Evolutionary conservation across 2,113 vertebrate genomes (phyloP).

Genomic region (Mobula hypostoma): DNA sequence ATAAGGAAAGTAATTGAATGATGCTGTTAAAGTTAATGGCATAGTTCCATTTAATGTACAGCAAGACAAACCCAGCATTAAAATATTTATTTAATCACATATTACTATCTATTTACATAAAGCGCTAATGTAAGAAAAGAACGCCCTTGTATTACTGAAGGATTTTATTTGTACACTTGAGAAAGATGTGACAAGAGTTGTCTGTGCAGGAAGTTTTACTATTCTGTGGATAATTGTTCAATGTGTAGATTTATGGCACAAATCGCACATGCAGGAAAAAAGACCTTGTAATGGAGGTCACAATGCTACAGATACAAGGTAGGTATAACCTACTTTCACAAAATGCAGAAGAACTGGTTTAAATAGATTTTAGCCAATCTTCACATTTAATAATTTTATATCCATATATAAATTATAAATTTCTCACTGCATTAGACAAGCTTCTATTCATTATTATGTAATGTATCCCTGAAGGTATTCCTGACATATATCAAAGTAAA

Average conservation of each 20-base stretch:
- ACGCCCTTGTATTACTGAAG: background rate
- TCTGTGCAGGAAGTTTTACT: background rate
- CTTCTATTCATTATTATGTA: constrained; percentile 33
- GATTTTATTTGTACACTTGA: background rate
- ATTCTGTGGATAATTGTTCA: constrained; percentile 23
- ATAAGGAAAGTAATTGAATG: constrained; percentile 37
- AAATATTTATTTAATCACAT: constrained; percentile 33
- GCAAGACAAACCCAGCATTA: constrained; percentile 20
- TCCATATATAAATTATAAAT: constrained; percentile 23
- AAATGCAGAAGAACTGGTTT: constrained; percentile 3
- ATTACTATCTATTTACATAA: background rate
- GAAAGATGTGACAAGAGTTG: background rate
- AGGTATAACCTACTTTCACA: constrained; percentile 16
- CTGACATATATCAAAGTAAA: constrained; percentile 28
- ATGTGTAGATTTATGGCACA: constrained; percentile 9
- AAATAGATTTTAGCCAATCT: constrained; percentile 27
- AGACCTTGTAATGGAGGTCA: constrained; percentile 34
- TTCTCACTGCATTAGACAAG: background rate
- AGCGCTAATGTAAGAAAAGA: background rate
- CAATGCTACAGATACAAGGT: constrained; percentile 4
- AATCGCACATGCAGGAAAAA: constrained; percentile 17
- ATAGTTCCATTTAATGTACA: constrained; percentile 36
- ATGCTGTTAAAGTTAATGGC: constrained; percentile 36
- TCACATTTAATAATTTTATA: constrained; percentile 28
- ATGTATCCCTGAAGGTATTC: constrained; percentile 28